These are phyloP conservation scores for Drosophila differens DNA, from an alignment of 2,888 invertebrate genomes.

Conservation along the genomic window DNA sequence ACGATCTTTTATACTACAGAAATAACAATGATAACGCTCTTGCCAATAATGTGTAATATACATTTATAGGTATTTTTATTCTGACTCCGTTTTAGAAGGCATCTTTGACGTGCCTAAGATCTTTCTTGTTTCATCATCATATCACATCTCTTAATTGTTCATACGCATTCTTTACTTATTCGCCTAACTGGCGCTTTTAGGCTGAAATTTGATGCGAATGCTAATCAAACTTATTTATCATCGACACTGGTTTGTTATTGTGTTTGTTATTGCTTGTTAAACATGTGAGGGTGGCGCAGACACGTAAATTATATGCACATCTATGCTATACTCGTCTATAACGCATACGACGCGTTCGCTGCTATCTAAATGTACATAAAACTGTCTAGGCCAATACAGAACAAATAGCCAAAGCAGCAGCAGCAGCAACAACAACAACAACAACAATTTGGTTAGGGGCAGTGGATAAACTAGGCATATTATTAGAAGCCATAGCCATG, in stretches of 20 bases:
- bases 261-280: conserved; percentile 45
- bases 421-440: conserved; percentile 26
- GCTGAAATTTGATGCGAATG: conserved; percentile 16
- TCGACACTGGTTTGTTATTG: conserved; percentile 25
- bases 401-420: conserved; percentile 54
- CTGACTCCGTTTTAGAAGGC: neutral
- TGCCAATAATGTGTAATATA: no score
- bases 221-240: conserved; percentile 61
- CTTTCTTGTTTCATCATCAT: no score
- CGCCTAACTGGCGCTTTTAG: neutral
- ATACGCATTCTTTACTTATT: neutral
- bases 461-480: conserved; percentile 68
- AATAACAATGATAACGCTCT: no score
- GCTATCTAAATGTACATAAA: conserved; percentile 63
- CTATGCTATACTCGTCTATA: conserved; percentile 19
- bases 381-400: conserved; percentile 70
- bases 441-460: conserved; percentile 36
- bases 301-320: conserved; percentile 68
- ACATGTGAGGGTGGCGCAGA: conserved; percentile 44
- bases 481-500: conserved; percentile 46
- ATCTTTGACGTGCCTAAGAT: neutral
- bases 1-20: no score
- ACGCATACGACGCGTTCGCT: conserved; percentile 47
- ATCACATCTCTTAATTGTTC: neutral
- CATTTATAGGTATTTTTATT: no score